Evolutionary conservation across 2,113 vertebrate genomes (phyloP).

Genomic region (Pygoscelis adeliae): DNA sequence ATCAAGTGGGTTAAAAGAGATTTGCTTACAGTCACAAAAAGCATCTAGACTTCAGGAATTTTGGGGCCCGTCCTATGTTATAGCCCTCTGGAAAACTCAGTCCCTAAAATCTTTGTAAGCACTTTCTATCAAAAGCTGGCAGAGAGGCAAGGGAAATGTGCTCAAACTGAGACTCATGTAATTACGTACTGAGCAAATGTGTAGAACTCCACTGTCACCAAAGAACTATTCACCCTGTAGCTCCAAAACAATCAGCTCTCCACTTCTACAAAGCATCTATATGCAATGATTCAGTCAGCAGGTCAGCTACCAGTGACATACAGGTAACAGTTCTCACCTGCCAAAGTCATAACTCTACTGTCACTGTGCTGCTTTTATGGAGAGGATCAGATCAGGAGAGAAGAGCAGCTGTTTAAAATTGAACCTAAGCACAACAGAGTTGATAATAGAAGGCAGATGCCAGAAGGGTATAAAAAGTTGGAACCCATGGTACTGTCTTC

Average conservation of each 20-base stretch:
- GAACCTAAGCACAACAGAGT: neutral
- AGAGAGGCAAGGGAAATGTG: neutral
- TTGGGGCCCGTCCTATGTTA: neutral
- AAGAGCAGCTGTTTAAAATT: neutral
- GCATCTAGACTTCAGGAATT: fast-evolving
- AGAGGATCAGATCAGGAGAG: neutral
- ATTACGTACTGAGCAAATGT: neutral
- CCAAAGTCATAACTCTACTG: neutral
- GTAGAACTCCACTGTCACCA: neutral
- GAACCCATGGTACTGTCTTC: neutral
- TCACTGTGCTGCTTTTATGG: neutral
- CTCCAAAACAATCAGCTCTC: neutral
- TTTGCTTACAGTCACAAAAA: neutral
- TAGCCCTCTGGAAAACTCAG: neutral
- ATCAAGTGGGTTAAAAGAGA: neutral
- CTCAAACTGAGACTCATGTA: neutral
- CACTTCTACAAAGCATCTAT: neutral
- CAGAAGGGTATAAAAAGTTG: neutral
- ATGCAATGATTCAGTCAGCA: neutral
- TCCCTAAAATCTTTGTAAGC: neutral
- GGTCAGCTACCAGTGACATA: neutral
- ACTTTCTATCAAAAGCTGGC: neutral
- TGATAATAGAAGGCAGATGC: neutral
- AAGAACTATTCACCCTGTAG: neutral
- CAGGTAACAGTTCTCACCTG: neutral